phyloP scores from a whole-genome alignment of 2,888 invertebrate species.

The Mythimna albipuncta region DNA sequence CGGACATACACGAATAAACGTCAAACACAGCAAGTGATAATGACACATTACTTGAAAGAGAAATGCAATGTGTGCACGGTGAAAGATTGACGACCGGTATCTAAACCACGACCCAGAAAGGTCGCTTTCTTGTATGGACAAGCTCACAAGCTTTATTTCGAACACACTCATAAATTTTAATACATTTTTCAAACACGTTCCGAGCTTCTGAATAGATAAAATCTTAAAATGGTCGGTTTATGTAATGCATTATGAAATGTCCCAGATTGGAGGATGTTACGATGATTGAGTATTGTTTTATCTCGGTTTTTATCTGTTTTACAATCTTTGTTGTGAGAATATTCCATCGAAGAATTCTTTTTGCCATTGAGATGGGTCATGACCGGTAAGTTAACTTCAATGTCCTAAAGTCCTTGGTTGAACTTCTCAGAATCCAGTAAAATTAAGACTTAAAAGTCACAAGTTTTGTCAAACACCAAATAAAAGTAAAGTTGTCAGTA shows the following conservation, averaged over 20 bases:
- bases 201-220: conserved; percentile 37
- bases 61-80: conserved; percentile 62
- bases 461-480: conserved; percentile 10
- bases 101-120: conserved; percentile 74
- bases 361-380: conserved; percentile 23
- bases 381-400: conserved; percentile 5
- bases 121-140: conserved; percentile 68
- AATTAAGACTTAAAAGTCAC: conserved; percentile 7
- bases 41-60: conserved; percentile 54
- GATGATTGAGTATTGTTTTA: conserved; percentile 54
- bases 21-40: conserved; percentile 38
- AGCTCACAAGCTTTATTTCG: conserved; percentile 43
- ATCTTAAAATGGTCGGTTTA: conserved; percentile 51
- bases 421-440: conserved; percentile 7
- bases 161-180: conserved; percentile 59
- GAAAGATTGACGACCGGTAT: conserved; percentile 69
- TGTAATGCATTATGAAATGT: conserved; percentile 60
- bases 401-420: conserved; percentile 3
- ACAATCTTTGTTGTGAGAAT: conserved; percentile 21
- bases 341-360: conserved; percentile 31
- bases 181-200: conserved; percentile 46
- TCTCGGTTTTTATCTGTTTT: conserved; percentile 31
- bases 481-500: conserved; percentile 12
- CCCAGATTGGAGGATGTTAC: conserved; percentile 34
- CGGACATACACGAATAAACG: conserved; percentile 22